phyloP scores from a whole-genome alignment of 1,140 invertebrate genomes.

The Panonychus citri region DNA sequence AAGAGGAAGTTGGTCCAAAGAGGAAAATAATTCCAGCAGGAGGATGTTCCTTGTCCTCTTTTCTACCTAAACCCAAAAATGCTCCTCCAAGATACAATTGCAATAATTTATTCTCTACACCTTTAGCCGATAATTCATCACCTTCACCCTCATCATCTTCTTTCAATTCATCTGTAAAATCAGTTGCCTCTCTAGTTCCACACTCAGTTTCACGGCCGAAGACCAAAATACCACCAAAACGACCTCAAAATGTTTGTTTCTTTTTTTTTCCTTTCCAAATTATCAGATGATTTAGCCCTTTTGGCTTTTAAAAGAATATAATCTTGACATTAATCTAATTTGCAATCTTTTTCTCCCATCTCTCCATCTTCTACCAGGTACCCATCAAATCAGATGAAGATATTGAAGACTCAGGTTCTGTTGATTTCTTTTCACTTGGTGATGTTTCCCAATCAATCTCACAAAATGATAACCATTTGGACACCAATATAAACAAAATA shows the following conservation, averaged over 20 bases:
- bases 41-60: background rate
- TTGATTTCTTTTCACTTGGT: too few relatives aligned
- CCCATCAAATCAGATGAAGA: too few relatives aligned
- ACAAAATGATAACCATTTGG: too few relatives aligned
- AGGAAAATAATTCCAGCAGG: background rate
- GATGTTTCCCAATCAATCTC: too few relatives aligned
- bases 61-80: background rate
- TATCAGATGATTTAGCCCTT: too few relatives aligned
- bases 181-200: background rate
- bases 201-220: background rate
- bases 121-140: background rate
- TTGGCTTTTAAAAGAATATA: too few relatives aligned
- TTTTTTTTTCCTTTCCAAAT: too few relatives aligned
- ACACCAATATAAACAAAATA: background rate
- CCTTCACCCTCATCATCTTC: background rate
- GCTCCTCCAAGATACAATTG: background rate
- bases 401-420: too few relatives aligned
- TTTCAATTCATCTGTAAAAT: background rate
- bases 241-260: background rate
- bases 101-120: background rate
- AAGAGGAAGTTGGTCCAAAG: background rate
- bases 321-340: too few relatives aligned
- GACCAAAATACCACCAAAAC: background rate
- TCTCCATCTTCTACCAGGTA: too few relatives aligned
- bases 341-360: too few relatives aligned